phyloP scores from a whole-genome alignment of 1,140 invertebrate species.

The Aphelinus certus region DNA sequence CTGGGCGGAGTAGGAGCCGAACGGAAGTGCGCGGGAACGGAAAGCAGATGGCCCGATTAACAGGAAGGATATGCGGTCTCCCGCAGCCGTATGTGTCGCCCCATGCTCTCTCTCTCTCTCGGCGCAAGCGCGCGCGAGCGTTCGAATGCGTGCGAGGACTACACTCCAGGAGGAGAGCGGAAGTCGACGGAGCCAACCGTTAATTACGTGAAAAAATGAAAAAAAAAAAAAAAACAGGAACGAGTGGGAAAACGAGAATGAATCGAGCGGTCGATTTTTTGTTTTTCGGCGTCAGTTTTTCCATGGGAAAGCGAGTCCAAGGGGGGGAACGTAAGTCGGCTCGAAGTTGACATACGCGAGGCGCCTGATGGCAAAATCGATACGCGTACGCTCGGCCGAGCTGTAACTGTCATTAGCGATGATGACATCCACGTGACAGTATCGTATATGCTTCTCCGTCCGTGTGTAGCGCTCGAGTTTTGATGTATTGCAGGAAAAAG shows the following conservation, averaged over 20 bases:
- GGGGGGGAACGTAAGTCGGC: not conserved
- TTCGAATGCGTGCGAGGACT: no score
- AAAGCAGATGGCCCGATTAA: constrained; percentile 50
- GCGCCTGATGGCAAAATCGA: constrained; percentile 2
- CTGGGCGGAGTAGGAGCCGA: not conserved
- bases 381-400: not conserved
- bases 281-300: not conserved
- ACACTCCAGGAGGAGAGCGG: not conserved
- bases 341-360: not conserved
- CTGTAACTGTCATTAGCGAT: not conserved
- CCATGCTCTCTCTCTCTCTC: not conserved
- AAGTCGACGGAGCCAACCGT: constrained; percentile 9
- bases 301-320: constrained; percentile 5
- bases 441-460: no score
- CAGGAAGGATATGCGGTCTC: constrained; percentile 56
- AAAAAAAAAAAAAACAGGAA: constrained; percentile 3
- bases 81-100: constrained; percentile 46
- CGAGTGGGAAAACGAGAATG: not conserved
- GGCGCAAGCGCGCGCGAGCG: not conserved
- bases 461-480: no score
- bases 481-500: no score
- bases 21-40: constrained; percentile 34
- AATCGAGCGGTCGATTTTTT: not conserved
- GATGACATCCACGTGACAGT: not conserved
- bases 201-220: constrained; percentile 27